Conservation (phyloP, 2,797 vertebrate species). For the Potorous gilbertii region DNA sequence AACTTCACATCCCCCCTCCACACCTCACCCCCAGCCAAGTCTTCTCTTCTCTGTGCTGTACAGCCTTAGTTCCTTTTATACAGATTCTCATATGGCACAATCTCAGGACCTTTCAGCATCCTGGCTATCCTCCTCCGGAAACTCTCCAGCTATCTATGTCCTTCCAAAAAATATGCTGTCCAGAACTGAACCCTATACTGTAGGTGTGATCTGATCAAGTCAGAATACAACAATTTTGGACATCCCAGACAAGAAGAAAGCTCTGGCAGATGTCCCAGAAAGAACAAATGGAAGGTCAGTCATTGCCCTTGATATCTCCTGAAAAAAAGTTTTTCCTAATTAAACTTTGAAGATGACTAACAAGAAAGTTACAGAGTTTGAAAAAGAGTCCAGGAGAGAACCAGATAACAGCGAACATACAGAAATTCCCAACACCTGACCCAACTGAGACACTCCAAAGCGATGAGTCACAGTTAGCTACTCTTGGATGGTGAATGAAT, state of each 20-base stretch:
- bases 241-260: too few relatives aligned
- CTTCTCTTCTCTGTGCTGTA: background rate
- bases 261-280: too few relatives aligned
- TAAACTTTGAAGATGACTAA: conserved; percentile 10
- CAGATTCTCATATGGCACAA: background rate
- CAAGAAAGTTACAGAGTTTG: conserved; percentile 53
- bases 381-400: conserved; percentile 48
- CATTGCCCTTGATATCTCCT: too few relatives aligned
- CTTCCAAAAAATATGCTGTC: too few relatives aligned
- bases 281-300: background rate
- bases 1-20: background rate
- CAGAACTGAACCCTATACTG: too few relatives aligned
- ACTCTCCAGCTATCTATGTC: too few relatives aligned
- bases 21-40: background rate
- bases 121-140: too few relatives aligned
- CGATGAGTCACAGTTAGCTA: background rate
- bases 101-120: background rate
- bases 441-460: conserved; percentile 7
- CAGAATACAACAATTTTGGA: too few relatives aligned
- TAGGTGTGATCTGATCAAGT: too few relatives aligned
- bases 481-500: background rate
- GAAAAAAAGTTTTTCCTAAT: conserved; percentile 45
- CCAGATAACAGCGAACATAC: background rate
- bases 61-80: background rate
- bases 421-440: background rate